Conservation (phyloP, 2,888 invertebrate genomes). For the Lottia gigantea region DNA sequence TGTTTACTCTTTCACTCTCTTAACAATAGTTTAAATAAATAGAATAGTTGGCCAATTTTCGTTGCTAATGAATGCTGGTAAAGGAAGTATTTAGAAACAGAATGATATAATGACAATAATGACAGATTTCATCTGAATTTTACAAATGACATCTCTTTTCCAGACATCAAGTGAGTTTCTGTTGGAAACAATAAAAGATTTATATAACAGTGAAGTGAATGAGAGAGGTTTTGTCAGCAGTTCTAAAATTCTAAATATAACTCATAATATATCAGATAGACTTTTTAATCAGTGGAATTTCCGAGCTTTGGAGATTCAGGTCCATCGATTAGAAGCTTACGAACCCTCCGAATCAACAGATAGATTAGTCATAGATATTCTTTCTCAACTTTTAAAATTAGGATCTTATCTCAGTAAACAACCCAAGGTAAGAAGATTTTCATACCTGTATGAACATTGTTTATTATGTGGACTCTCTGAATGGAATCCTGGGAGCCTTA, state of each 20-base stretch:
- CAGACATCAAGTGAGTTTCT: slow-evolving; percentile 58
- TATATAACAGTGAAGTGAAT: slow-evolving; percentile 33
- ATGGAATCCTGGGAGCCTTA: no score
- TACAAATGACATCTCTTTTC: slow-evolving; percentile 29
- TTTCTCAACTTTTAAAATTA: slow-evolving; percentile 61
- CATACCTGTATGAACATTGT: not conserved
- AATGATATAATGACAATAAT: no score
- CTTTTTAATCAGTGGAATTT: slow-evolving; percentile 61
- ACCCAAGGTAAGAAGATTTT: slow-evolving; percentile 53
- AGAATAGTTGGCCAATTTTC: no score
- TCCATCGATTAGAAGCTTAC: slow-evolving; percentile 59
- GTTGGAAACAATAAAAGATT: slow-evolving; percentile 44
- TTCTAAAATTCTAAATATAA: slow-evolving; percentile 57
- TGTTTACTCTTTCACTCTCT: no score
- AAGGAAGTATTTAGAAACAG: no score
- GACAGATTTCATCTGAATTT: no score
- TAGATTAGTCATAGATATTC: slow-evolving; percentile 57
- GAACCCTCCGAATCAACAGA: slow-evolving; percentile 57
- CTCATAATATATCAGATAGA: slow-evolving; percentile 60
- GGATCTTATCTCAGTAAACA: slow-evolving; percentile 59
- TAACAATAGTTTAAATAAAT: no score
- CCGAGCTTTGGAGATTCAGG: slow-evolving; percentile 61
- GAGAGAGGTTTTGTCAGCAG: slow-evolving; percentile 39
- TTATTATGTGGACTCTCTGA: no score
- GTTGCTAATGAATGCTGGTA: no score